phyloP scores from a whole-genome alignment of 1,140 invertebrate genomes.

The Drosophila rhopaloa region DNA sequence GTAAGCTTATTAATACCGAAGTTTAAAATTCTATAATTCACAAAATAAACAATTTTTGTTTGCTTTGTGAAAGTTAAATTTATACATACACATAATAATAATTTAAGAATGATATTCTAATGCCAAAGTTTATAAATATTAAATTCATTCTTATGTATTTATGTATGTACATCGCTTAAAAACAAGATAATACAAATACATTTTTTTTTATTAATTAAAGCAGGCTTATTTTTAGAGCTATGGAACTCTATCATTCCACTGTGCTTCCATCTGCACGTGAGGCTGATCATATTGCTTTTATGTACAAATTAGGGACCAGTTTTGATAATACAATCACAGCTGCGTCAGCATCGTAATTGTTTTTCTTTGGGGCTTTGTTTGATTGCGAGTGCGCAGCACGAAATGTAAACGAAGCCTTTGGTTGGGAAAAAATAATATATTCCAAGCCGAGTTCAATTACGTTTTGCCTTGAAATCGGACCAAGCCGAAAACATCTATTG shows the following conservation, averaged over 20 bases:
- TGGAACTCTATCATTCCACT: constrained; percentile 4
- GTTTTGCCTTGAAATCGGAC: constrained; percentile 54
- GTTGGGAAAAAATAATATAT: constrained; percentile 18
- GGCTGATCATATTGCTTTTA: constrained; percentile 10
- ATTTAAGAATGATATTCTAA: too few species aligned
- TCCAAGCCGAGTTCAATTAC: constrained; percentile 51
- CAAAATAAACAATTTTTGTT: too few species aligned
- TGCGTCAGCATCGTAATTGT: constrained; percentile 22
- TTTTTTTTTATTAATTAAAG: too few species aligned
- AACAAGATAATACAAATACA: too few species aligned
- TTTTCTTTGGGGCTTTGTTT: constrained; percentile 7
- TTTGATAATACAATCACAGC: constrained; percentile 45
- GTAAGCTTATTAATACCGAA: too few species aligned
- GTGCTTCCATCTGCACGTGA: constrained; percentile 40
- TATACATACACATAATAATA: not conserved
- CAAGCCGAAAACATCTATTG: constrained; percentile 30
- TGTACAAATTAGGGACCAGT: constrained; percentile 3
- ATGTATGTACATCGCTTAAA: too few species aligned
- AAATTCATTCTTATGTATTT: too few species aligned
- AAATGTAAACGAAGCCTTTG: constrained; percentile 40
- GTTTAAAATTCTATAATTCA: too few species aligned
- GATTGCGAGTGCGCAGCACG: constrained; percentile 21
- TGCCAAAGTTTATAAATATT: too few species aligned
- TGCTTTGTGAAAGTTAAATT: too few species aligned
- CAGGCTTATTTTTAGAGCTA: not conserved